Evolutionary conservation across 2,797 vertebrate species (phyloP).

Genomic region (Cossypha polioptera): DNA sequence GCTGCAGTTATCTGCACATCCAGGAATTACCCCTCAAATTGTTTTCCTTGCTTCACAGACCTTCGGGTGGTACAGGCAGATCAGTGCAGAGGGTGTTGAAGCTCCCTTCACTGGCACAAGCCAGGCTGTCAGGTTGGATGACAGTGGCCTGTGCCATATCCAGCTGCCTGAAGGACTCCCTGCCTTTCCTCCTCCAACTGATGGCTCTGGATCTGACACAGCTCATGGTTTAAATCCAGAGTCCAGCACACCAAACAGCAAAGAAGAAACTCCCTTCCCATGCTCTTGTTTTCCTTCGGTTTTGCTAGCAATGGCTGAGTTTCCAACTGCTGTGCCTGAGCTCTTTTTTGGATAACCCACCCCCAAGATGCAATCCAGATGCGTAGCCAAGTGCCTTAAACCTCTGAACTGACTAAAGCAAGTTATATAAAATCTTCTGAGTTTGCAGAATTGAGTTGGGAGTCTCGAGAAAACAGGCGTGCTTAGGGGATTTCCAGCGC

Average conservation of each 20-base stretch:
- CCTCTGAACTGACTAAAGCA: constrained; percentile 30
- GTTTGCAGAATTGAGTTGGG: constrained; percentile 42
- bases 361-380: constrained; percentile 47
- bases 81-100: background rate
- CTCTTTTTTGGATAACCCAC: constrained; percentile 4
- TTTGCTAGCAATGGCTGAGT: constrained; percentile 15
- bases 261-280: background rate
- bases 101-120: background rate
- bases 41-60: background rate
- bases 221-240: background rate
- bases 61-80: background rate
- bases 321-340: background rate
- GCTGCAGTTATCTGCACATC: background rate
- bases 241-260: background rate
- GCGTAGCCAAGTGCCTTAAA: constrained; percentile 46
- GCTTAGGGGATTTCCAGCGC: constrained; percentile 56
- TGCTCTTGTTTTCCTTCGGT: background rate
- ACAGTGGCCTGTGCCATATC: background rate
- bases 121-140: fast-evolving
- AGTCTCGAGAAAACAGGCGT: constrained; percentile 29
- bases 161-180: background rate
- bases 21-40: background rate
- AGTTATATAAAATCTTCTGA: constrained; percentile 50
- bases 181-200: background rate
- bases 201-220: background rate